phyloP scores from a whole-genome alignment of 2,113 vertebrate genomes.

The Dendrocopos noguchii region DNA sequence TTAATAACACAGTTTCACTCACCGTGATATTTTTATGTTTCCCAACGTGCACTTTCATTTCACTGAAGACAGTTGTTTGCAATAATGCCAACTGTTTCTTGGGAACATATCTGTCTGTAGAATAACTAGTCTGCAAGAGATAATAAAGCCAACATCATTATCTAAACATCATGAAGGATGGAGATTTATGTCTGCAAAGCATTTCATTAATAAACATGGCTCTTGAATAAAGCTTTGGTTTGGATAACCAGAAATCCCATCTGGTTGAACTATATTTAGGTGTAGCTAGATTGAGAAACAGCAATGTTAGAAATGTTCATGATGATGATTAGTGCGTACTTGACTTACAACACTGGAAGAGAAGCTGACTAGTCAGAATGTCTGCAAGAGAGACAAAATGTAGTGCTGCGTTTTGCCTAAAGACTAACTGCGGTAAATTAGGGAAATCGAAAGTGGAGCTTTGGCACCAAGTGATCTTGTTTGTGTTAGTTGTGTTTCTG shows the following conservation, averaged over 20 bases:
- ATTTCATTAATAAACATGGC: not conserved
- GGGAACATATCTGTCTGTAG: not conserved
- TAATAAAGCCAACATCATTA: not conserved
- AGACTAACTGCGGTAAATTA: not conserved
- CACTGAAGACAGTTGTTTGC: not conserved
- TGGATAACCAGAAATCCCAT: not conserved
- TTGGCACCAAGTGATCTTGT: not conserved
- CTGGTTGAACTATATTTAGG: slow-evolving; percentile 26
- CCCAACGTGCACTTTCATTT: slow-evolving; percentile 5
- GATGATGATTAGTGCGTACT: not conserved
- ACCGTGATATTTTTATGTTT: slow-evolving; percentile 27
- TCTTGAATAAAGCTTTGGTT: not conserved
- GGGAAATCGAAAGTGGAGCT: not conserved
- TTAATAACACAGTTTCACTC: slow-evolving; percentile 1
- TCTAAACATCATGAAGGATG: not conserved
- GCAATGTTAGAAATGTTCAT: not conserved
- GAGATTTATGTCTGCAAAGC: not conserved
- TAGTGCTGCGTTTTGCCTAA: not conserved
- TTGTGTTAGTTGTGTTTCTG: not conserved
- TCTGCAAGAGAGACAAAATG: slow-evolving; percentile 16
- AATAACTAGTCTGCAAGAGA: not conserved
- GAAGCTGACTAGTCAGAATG: not conserved
- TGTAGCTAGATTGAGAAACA: not conserved
- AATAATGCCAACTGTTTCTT: not conserved
- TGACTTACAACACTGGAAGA: not conserved